Percentiles rank a stretch among this genome's conserved stretches.
Conservation (phyloP, 1,140 invertebrate species). For the Mercenaria mercenaria region DNA sequence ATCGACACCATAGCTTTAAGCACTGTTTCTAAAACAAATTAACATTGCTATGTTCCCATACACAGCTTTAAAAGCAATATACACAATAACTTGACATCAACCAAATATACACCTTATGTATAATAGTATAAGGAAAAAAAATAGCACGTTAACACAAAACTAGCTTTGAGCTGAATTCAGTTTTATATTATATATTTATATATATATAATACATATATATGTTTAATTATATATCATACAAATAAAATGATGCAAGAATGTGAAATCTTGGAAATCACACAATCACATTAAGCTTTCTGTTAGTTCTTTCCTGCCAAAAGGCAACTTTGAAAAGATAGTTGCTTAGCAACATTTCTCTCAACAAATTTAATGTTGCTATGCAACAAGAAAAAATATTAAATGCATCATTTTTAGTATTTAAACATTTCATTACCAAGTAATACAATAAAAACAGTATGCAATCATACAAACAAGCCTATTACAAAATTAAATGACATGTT, state of each 20-base stretch:
- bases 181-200: conserved; percentile 12
- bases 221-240: background rate
- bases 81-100: conserved; percentile 34
- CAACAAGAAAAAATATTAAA: background rate
- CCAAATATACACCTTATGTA: conserved; percentile 5
- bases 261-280: conserved; percentile 20
- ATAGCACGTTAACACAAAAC: conserved; percentile 31
- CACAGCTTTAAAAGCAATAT: conserved; percentile 20
- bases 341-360: conserved; percentile 43
- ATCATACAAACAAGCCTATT: background rate
- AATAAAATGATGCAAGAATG: conserved; percentile 14
- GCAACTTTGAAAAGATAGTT: background rate
- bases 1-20: background rate
- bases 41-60: background rate
- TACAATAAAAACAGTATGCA: conserved; percentile 17
- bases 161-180: conserved; percentile 41
- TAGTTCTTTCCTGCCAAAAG: conserved; percentile 5
- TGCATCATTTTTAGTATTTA: background rate
- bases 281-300: conserved; percentile 40
- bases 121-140: conserved; percentile 18
- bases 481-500: conserved; percentile 1
- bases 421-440: background rate
- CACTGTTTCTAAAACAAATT: conserved; percentile 41
- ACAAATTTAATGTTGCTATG: conserved; percentile 22
- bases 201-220: conserved; percentile 14